Evolutionary conservation across 2,113 vertebrate genomes (phyloP).

Genomic region (Coturnix japonica): DNA sequence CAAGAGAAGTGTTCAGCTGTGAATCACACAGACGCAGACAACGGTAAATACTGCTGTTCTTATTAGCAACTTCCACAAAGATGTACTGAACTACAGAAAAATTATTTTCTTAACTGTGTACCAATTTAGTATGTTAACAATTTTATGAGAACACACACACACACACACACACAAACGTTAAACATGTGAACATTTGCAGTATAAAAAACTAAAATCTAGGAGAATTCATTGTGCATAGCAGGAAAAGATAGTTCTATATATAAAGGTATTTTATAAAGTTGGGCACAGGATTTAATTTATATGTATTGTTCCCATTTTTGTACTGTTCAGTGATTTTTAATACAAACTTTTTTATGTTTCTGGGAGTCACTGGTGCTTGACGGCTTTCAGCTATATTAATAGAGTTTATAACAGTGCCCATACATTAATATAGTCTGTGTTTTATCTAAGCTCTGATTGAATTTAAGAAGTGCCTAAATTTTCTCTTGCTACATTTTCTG

Average conservation of each 20-base stretch:
- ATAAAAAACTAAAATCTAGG: slow-evolving; percentile 63
- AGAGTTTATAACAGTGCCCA: slow-evolving; percentile 82
- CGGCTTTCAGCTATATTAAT: slow-evolving; percentile 84
- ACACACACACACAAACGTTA: slow-evolving; percentile 26
- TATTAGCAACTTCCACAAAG: slow-evolving; percentile 70
- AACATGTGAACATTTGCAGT: neutral
- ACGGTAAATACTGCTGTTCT: slow-evolving; percentile 76
- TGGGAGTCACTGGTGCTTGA: slow-evolving; percentile 79
- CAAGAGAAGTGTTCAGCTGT: slow-evolving; percentile 83
- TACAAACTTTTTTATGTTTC: slow-evolving; percentile 89
- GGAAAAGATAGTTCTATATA: slow-evolving; percentile 64
- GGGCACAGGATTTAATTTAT: slow-evolving; percentile 82
- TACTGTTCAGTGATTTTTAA: slow-evolving; percentile 87
- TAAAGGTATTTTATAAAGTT: slow-evolving; percentile 81
- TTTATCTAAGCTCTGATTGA: slow-evolving; percentile 82
- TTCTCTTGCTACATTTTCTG: slow-evolving; percentile 65
- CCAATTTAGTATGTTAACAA: slow-evolving; percentile 61
- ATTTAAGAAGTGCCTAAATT: slow-evolving; percentile 79
- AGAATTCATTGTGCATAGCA: slow-evolving; percentile 60
- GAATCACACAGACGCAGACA: slow-evolving; percentile 77
- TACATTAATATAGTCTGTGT: slow-evolving; percentile 79
- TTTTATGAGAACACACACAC: slow-evolving; percentile 26
- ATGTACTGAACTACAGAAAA: slow-evolving; percentile 55
- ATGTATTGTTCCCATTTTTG: slow-evolving; percentile 85
- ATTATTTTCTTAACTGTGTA: slow-evolving; percentile 38